A percentile compares a stretch with the other conserved stretches of the same genome.
These are phyloP conservation scores for Lysandra bellargus DNA, from an alignment of 2,888 invertebrate genomes.

Conservation along the genomic window DNA sequence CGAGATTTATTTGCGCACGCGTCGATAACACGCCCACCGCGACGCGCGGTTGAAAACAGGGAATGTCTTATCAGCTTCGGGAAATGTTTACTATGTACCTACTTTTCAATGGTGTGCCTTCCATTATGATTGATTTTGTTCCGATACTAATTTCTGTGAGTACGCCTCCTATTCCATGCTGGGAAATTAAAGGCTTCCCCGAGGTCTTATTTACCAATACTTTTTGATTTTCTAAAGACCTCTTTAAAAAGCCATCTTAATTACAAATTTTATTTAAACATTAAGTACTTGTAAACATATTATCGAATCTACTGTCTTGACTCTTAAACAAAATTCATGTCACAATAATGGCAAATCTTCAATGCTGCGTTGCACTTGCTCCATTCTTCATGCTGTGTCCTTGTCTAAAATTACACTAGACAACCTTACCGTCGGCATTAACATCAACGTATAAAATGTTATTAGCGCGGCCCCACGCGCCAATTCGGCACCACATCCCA, in stretches of 20 bases:
- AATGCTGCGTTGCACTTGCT: slow-evolving; percentile 9
- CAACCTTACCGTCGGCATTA: slow-evolving; percentile 11
- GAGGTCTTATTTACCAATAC: no score
- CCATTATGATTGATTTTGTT: not conserved
- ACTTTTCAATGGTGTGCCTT: not conserved
- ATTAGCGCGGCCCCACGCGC: not conserved
- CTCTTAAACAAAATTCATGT: not conserved
- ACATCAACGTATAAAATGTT: slow-evolving; percentile 22
- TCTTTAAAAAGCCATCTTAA: no score
- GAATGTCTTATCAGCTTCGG: not conserved
- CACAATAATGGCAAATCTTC: not conserved
- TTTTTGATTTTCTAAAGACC: no score
- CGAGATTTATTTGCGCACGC: slow-evolving; percentile 35
- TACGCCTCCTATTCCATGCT: no score
- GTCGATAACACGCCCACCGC: slow-evolving; percentile 30
- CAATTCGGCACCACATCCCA: not conserved
- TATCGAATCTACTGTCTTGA: not conserved
- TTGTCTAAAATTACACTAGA: slow-evolving; percentile 19
- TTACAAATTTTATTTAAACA: no score
- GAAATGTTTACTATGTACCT: not conserved
- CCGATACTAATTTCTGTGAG: no score
- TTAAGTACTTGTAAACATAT: no score
- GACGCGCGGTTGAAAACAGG: not conserved
- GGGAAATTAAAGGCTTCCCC: no score
- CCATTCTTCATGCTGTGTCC: slow-evolving; percentile 4